A percentile compares a stretch with the other conserved stretches of the same genome.
phyloP scores from a whole-genome alignment of 2,797 vertebrate species.

The Enteromius trimaculatus region DNA sequence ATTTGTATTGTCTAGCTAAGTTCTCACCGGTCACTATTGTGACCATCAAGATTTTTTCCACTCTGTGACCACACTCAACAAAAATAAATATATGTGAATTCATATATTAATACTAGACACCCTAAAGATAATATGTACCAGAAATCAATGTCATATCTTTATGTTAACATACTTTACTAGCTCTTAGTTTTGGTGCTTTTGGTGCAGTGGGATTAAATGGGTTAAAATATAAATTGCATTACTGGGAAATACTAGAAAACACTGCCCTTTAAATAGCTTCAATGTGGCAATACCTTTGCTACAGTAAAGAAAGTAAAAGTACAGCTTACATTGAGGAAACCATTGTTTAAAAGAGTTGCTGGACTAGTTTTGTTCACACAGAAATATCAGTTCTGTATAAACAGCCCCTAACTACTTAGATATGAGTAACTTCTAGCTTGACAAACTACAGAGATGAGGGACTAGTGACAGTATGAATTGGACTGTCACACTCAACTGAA shows the following conservation, averaged over 20 bases:
- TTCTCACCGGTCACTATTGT: too few species aligned
- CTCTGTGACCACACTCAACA: too few species aligned
- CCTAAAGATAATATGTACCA: too few species aligned
- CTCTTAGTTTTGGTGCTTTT: too few species aligned
- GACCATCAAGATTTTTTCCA: too few species aligned
- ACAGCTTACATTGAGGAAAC: background rate
- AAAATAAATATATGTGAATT: too few species aligned
- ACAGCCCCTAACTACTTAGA: background rate
- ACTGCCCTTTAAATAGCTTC: background rate
- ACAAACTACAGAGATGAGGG: slow-evolving; percentile 1
- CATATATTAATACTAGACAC: too few species aligned
- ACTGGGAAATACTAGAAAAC: background rate
- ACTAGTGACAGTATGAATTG: background rate
- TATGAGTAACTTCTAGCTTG: background rate
- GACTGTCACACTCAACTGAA: background rate
- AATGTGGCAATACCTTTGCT: background rate
- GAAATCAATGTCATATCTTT: too few species aligned
- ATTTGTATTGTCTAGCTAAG: too few species aligned
- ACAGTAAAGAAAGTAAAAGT: background rate
- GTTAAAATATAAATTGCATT: background rate
- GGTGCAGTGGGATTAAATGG: too few species aligned
- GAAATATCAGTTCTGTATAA: background rate
- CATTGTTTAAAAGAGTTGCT: slow-evolving; percentile 4
- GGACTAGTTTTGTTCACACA: background rate
- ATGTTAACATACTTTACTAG: too few species aligned